Evolutionary conservation across 2,113 vertebrate genomes (phyloP), one percentile per base, ranked within the genome.

Genomic region (Craseonycteris thonglongyai): DNA sequence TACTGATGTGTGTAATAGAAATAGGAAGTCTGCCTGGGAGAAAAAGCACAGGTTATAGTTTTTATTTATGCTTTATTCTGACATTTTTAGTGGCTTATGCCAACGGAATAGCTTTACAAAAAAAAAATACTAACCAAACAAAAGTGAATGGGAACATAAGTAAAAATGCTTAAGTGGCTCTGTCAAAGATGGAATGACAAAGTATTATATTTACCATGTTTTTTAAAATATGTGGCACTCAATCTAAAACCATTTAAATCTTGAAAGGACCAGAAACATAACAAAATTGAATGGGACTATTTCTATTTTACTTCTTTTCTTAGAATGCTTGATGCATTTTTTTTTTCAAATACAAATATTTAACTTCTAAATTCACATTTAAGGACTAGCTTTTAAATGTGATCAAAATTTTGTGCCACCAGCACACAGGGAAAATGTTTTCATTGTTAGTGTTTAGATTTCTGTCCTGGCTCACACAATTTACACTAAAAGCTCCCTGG

Each of bases 181-280:
- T 98, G 95, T 96, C 97, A 98, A 94, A 81, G 49, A 94, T 40
- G 89, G 90, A 96, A 59, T 96, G 96, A 97, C 87, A 90, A 93
- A 97, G 69, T 9, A 35, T 71, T 96, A 94, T 95, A 96, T 96
- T 95, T 95, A 95, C 61, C 54, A 19, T n/a, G 78, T 96, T 96
- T 79, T 95, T 76, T 96, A 97, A 98, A 98, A 97, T 96, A 81
- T 26, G 56, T 88, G 94, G 38, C 90, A 94, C 54, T 96, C 2
- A 74, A 84, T 97, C 97, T 97, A 96, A 96, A 96, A 63, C 72
- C 75, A 9, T 94, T 96, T 49, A 93, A 97, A 92, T 14, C 35
- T 54, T 95, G n/a, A 90, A 88, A 98, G 79, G 59, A 35, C 69
- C 65, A 2, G 42, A 68, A 92, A 96, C 38, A 19, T 11, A 54